These are phyloP conservation scores for Naso thynnoides DNA, from an alignment of 2,797 vertebrate genomes.

Conservation along the genomic window DNA sequence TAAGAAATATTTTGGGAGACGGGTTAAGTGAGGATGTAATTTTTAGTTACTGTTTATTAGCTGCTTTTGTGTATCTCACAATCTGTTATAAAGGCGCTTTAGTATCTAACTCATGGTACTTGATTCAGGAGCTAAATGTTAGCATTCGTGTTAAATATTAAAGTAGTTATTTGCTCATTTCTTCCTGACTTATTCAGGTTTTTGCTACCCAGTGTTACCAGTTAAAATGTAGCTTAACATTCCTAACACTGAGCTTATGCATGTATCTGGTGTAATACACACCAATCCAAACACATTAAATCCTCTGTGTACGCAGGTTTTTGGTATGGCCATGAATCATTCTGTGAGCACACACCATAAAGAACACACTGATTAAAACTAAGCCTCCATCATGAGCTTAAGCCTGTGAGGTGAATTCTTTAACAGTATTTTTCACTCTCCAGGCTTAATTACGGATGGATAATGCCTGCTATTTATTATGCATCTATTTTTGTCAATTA, in stretches of 20 bases:
- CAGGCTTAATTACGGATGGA: slow-evolving; percentile 40
- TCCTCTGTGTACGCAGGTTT: slow-evolving; percentile 10
- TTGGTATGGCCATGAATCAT: slow-evolving; percentile 23
- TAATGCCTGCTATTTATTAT: slow-evolving; percentile 40
- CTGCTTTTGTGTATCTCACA: background rate
- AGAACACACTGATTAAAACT: slow-evolving; percentile 32
- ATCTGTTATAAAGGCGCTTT: background rate
- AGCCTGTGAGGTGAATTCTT: slow-evolving; percentile 26
- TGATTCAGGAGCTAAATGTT: background rate
- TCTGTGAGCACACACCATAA: slow-evolving; percentile 16
- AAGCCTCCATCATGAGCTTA: slow-evolving; percentile 28
- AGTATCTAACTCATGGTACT: background rate
- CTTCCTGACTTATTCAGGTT: background rate
- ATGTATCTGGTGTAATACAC: slow-evolving; percentile 12
- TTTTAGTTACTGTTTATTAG: background rate
- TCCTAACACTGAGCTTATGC: background rate
- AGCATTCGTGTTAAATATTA: background rate
- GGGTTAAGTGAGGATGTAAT: background rate
- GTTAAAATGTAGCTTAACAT: background rate
- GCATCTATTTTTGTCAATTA: slow-evolving; percentile 54
- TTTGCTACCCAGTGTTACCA: background rate
- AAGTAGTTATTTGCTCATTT: background rate
- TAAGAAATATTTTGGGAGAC: background rate
- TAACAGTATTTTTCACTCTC: slow-evolving; percentile 29
- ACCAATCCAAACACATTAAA: slow-evolving; percentile 16